Evolutionary conservation across 2,888 invertebrate genomes (phyloP), one percentile per base, ranked within the genome.

Genomic region (Mimumesa dahlbomi): DNA sequence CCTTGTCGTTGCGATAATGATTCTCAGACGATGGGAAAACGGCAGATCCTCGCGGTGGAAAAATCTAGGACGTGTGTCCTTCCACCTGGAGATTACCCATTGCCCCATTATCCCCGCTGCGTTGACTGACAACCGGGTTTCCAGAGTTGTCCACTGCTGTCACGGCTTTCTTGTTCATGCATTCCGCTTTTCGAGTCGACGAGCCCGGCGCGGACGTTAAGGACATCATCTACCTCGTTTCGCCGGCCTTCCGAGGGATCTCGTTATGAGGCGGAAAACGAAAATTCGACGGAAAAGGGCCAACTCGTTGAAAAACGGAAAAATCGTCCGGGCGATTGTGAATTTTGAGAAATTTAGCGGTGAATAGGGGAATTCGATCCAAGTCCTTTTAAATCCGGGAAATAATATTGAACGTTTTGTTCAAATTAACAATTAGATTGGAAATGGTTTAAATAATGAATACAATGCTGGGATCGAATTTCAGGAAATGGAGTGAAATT

Each of bases 21-120:
- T 13, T n/a, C 53, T 54, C 21, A 52, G 46, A 25, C 11, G 16
- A 22, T 4, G n/a, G 14, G 16, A 43, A 18, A 21, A 11, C 29
- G 19, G 22, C 6, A 36, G 21, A 21, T n/a, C 22, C 16, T 11
- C 21, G 0, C n/a, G 53, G 38, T 31, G 21, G 53, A 45, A 67
- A 49, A 25, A 53, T 57, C 22, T 53, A 13, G 9, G 22, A 36
- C n/a, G 52, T 3, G 11, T 19, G 29, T 36, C 14, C n/a, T 2
- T 14, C 29, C 19, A n/a, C 40, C 34, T 31, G 46, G n/a, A 64
- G 57, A 68, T 68, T 68, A 57, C 67, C 21, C 67, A 45, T 56
- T 49, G 50, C 36, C 36, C 53, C 56, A 29, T 63, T 68, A 52
- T 63, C 25, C 40, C 16, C 9, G 21, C 53, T 54, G 4, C 5